Evolutionary conservation across 2,113 vertebrate genomes (phyloP), one percentile per base, ranked within the genome.

Genomic region (Pollimyrus isidori): DNA sequence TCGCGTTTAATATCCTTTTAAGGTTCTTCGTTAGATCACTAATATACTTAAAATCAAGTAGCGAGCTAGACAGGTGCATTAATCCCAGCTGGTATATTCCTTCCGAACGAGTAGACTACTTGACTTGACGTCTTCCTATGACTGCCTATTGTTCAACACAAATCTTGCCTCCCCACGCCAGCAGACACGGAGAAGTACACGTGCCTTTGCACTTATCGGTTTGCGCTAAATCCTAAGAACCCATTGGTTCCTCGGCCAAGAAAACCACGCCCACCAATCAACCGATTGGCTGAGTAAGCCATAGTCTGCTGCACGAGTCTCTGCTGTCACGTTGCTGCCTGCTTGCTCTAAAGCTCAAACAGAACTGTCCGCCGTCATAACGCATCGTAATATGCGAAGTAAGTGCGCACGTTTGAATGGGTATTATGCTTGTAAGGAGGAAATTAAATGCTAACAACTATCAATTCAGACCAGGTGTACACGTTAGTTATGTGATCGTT

Each of bases 101-200:
- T 73, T 89, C 52, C 62, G n/a, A 76, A 87, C 19, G 6, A 1
- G 30, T 69, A 9, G 17, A 17, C 56, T 48, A 88, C 23, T 42
- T 7, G 9, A 53, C 30, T 26, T 21, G 10, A 23, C 19, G 85
- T 23, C 35, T 76, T 50, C 49, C 39, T 45, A 2, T 10, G 45
- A 13, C 13, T 84, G 26, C 86, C 52, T 88, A 83, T 49, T 83
- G 65, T 87, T 65, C 26, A 42, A 50, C 15, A 56, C 42, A 91
- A 89, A 89, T 85, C 89, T 80, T 30, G 21, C 23, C 17, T 90
- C 69, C 90, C 86, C 89, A 23, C 17, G 50, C 73, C 89, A 91
- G 92, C 91, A 84, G 92, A 95, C 95, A 95, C 94, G 94, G 93
- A 94, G 53, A 89, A 50, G 52, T 91, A 93, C 95, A 95, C 94